Conservation (phyloP, 2,113 vertebrate genomes). For the Tympanuchus pallidicinctus region DNA sequence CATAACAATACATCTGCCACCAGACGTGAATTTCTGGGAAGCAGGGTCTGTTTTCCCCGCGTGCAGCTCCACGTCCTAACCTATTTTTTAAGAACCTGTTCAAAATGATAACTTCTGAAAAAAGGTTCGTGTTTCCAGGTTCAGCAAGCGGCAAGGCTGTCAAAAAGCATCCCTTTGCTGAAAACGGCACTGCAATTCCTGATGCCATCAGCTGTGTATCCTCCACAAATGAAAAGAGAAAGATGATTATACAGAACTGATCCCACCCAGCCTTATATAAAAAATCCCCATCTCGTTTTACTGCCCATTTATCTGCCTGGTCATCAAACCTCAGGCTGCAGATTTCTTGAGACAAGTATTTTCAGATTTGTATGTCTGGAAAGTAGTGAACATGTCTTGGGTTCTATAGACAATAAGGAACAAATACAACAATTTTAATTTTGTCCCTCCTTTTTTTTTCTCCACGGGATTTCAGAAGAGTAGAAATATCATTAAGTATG, state of each 20-base stretch:
- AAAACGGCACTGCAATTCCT: neutral
- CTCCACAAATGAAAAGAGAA: neutral
- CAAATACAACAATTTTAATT: neutral
- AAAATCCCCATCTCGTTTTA: neutral
- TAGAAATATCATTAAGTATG: neutral
- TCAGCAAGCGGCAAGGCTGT: neutral
- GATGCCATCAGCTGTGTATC: neutral
- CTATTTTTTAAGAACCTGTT: neutral
- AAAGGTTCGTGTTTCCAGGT: neutral
- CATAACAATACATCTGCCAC: neutral
- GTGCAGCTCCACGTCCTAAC: accelerated
- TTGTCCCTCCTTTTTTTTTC: neutral
- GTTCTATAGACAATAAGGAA: neutral
- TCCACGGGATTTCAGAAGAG: neutral
- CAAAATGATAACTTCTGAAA: neutral
- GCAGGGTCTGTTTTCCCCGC: neutral
- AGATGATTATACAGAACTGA: neutral
- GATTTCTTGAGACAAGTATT: neutral
- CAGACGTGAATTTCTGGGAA: neutral
- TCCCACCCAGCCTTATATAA: neutral
- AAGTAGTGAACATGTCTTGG: neutral
- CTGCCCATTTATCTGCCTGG: neutral
- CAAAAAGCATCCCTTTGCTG: neutral
- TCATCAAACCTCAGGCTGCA: neutral
- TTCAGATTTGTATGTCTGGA: neutral